Evolutionary conservation across 2,113 vertebrate species (phyloP).

Genomic region (Neotragus moschatus): DNA sequence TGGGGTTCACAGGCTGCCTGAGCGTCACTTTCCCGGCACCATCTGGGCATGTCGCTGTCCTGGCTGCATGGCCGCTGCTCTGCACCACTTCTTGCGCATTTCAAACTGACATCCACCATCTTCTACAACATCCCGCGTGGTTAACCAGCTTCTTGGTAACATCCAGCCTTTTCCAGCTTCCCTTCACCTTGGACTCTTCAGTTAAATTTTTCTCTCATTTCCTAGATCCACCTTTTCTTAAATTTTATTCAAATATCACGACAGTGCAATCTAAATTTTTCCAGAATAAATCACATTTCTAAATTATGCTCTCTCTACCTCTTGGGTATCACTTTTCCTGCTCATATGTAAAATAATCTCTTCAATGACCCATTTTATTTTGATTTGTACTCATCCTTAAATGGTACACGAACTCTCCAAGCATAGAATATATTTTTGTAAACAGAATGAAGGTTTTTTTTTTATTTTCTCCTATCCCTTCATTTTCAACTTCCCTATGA

Average conservation of each 20-base stretch:
- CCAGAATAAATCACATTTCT: not conserved
- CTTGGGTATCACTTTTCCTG: not conserved
- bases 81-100: not conserved
- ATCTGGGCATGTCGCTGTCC: not conserved
- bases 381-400: not conserved
- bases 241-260: not conserved
- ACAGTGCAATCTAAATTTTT: not conserved
- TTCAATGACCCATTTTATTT: not conserved
- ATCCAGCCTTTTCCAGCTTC: not conserved
- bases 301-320: not conserved
- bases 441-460: not conserved
- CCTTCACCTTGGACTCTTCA: not conserved
- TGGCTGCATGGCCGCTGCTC: not conserved
- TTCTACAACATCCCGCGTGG: not conserved
- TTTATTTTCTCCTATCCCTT: not conserved
- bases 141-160: not conserved
- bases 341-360: not conserved
- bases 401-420: not conserved
- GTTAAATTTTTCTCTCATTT: not conserved
- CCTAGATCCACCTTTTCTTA: not conserved
- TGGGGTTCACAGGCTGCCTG: not conserved
- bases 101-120: accelerated
- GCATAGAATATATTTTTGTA: not conserved
- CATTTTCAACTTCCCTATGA: not conserved
- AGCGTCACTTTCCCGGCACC: not conserved